A percentile compares a stretch with the other conserved stretches of the same genome.
Evolutionary conservation across 2,113 vertebrate species (phyloP).

Genomic region (Rhabdornis inornatus): DNA sequence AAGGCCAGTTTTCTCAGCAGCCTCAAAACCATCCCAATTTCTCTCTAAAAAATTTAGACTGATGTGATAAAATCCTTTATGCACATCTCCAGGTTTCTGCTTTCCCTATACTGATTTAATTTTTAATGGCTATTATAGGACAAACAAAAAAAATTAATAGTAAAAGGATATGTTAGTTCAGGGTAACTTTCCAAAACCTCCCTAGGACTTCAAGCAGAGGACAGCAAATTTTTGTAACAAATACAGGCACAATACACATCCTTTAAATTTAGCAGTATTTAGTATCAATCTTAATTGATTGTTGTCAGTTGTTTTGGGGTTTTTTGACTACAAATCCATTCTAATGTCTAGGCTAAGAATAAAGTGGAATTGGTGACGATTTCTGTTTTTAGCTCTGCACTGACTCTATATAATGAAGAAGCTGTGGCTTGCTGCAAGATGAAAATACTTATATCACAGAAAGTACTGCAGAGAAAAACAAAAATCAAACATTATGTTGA

Average conservation of each 20-base stretch:
- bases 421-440: background rate
- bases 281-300: background rate
- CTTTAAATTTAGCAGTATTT: background rate
- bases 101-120: background rate
- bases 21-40: background rate
- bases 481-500: background rate
- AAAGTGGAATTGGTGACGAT: background rate
- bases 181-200: background rate
- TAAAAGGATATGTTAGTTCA: background rate
- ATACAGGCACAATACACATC: background rate
- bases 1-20: background rate
- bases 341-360: background rate
- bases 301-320: rapidly evolving
- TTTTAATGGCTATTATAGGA: background rate
- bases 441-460: background rate
- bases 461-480: background rate
- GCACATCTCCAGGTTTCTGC: background rate
- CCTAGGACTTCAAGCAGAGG: background rate
- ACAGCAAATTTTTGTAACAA: background rate
- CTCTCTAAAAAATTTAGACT: background rate
- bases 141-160: background rate
- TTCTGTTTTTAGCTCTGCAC: background rate
- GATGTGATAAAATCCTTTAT: background rate
- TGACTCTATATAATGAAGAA: background rate
- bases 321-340: background rate